Evolutionary conservation across 2,113 vertebrate genomes (phyloP).

Genomic region (Salvelinus sp.): DNA sequence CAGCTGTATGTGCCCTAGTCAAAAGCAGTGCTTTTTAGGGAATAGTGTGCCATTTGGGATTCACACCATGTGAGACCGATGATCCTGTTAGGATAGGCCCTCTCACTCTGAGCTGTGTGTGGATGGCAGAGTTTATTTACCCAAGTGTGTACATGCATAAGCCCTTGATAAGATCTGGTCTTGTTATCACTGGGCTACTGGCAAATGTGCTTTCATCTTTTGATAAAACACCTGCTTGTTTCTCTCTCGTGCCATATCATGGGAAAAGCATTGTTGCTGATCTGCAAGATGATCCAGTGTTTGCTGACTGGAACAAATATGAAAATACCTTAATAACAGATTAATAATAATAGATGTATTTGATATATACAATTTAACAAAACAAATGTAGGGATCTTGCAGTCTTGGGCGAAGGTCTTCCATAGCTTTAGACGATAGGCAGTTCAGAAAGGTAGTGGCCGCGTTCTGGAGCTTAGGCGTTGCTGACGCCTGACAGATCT

Average conservation of each 20-base stretch:
- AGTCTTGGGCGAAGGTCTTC: no score
- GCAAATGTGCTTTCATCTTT: neutral
- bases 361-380: no score
- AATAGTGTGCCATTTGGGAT: no score
- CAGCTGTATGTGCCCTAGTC: no score
- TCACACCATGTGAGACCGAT: neutral
- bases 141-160: neutral
- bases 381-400: no score
- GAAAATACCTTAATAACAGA: neutral
- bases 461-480: no score
- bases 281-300: conserved; percentile 12
- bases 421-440: no score
- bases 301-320: conserved; percentile 25
- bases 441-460: no score
- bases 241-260: conserved; percentile 1
- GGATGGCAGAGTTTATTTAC: conserved; percentile 15
- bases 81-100: neutral
- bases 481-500: no score
- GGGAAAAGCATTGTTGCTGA: conserved; percentile 11
- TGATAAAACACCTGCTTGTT: neutral
- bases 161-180: conserved; percentile 15
- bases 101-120: conserved; percentile 15
- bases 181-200: neutral
- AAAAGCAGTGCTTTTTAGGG: no score
- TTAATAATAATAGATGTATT: no score